Evolutionary conservation across 2,888 invertebrate species (phyloP).

Genomic region (Standfussiana lucernea): DNA sequence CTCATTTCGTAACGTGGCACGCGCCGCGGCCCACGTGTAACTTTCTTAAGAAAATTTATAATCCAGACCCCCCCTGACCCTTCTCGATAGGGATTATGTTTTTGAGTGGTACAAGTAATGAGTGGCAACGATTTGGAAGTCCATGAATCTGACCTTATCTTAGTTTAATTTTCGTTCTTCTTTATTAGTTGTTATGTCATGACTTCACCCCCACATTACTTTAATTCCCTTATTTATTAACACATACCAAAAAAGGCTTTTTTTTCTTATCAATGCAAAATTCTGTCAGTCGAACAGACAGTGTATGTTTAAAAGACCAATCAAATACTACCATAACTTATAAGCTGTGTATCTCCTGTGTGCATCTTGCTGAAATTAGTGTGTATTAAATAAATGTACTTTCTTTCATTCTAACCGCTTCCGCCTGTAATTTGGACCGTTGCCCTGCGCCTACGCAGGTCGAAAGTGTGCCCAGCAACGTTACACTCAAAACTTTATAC

Average conservation of each 20-base stretch:
- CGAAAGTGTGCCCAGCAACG: slow-evolving; percentile 74
- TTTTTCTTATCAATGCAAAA: neutral
- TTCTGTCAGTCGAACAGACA: too few species aligned
- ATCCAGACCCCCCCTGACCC: slow-evolving; percentile 76
- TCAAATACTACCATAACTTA: neutral
- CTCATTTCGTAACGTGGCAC: slow-evolving; percentile 78
- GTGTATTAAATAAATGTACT: neutral
- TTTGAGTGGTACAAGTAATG: slow-evolving; percentile 50
- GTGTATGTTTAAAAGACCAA: neutral
- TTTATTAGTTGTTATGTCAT: neutral
- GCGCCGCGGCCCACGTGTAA: slow-evolving; percentile 83
- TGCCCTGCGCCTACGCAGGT: slow-evolving; percentile 77
- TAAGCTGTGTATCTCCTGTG: neutral
- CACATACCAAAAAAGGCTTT: neutral
- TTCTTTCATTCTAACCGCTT: slow-evolving; percentile 39
- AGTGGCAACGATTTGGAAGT: neutral
- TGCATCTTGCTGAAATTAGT: neutral
- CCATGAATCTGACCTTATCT: too few species aligned
- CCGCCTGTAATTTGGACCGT: slow-evolving; percentile 45
- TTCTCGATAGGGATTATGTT: slow-evolving; percentile 71
- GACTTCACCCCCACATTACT: neutral
- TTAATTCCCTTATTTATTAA: neutral
- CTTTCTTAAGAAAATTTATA: slow-evolving; percentile 85
- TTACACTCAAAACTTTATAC: slow-evolving; percentile 64
- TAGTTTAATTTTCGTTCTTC: neutral